phyloP scores from a whole-genome alignment of 64 coral and sea anemone species.

The Stichodactyla mertensii region DNA sequence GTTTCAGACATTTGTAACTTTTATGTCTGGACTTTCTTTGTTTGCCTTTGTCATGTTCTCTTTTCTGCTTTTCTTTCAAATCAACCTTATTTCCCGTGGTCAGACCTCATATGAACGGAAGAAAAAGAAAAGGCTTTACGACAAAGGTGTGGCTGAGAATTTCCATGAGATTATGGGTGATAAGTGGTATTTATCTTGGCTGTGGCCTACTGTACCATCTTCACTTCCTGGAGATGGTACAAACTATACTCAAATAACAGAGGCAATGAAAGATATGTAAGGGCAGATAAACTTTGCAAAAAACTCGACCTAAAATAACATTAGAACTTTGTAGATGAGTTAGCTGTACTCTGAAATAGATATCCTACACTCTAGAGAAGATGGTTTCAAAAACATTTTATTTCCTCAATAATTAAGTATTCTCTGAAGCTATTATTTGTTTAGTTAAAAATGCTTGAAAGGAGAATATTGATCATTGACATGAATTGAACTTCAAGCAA shows the following conservation, averaged over 20 bases:
- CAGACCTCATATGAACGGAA: slow-evolving; percentile 92
- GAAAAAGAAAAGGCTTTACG: slow-evolving; percentile 67
- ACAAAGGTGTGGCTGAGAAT: slow-evolving; percentile 72
- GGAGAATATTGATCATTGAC: no score
- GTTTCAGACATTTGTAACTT: slow-evolving; percentile 77
- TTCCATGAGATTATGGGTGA: slow-evolving; percentile 71
- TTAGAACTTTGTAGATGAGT: no score
- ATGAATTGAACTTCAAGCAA: no score
- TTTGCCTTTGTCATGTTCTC: slow-evolving; percentile 78
- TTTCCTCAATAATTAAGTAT: no score
- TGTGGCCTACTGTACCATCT: slow-evolving; percentile 72
- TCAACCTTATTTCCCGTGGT: slow-evolving; percentile 72
- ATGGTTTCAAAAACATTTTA: no score
- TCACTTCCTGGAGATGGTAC: slow-evolving; percentile 71
- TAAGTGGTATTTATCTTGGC: slow-evolving; percentile 74
- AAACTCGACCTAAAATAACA: no score
- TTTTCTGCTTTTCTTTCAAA: slow-evolving; percentile 72
- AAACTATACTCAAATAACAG: slow-evolving; percentile 43
- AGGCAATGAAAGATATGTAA: neutral
- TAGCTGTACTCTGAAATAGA: no score
- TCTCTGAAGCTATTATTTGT: no score
- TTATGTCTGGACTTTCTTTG: slow-evolving; percentile 65
- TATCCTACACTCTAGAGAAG: no score
- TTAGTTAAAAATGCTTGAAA: no score
- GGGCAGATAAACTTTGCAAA: neutral